Evolutionary conservation across 1,140 invertebrate species (phyloP), one percentile per base, ranked within the genome.

Genomic region (Radopholus similis): DNA sequence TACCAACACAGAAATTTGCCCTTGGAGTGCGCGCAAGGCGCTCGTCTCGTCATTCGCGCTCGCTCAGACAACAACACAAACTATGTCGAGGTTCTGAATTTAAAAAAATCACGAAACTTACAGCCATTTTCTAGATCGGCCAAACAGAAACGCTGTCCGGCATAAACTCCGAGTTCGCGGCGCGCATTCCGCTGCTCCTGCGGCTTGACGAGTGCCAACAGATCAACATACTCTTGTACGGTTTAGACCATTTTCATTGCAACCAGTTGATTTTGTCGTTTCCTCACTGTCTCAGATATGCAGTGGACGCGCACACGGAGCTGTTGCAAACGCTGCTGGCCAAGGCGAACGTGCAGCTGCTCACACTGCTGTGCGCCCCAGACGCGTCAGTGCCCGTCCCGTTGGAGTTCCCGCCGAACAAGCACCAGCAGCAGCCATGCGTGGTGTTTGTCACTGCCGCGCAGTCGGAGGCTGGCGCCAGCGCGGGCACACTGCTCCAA

Each of bases 101-200:
- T 2, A 2, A 4, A 4, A 54, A 54, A 4, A 4, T 30, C 4
- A 0, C 34, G n/a, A 66, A n/a, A 38, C 38, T 11, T 18, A 11
- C 37, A 13, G 13, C n/a, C 15, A 55, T 15, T 40, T 15, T 72
- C 35, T 66, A 69, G 67, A 71, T 69, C 59, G 67, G 67, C 4
- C 67, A 69, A 30, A 72, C 67, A 11, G 67, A 69, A 71, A 71
- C 68, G n/a, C 18, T 69, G 23, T 40, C 66, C 8, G 34, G 28
- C 21, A 55, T 47, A 42, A 69, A 59, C 35, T 68, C 67, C n/a
- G 35, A n/a, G 26, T 69, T 69, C 44, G 49, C 69, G 23, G 49
- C 53, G 26, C 38, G 26, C 32, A 38, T 69, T 28, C 63, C 70
- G 3, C 23, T 69, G 51, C 38, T 71, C n/a, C 18, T 71, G 38